Base-by-base conservation (phyloP, 2,797 vertebrate genomes). In the Gallinago solitaria region DNA sequence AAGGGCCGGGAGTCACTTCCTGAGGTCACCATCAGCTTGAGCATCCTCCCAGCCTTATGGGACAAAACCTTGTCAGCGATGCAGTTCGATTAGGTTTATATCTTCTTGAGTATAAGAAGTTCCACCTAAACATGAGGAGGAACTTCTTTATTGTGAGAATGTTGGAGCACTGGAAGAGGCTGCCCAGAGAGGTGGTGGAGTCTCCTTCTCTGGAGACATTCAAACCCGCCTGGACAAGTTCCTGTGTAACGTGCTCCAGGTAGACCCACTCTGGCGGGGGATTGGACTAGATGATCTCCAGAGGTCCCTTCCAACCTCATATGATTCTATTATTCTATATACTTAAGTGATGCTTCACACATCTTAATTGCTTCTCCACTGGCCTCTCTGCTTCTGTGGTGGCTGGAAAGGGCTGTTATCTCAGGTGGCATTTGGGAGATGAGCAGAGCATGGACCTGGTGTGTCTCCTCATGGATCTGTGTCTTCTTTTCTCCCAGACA, bases 401-500 rank as follows among this genome's bases (percentile, higher is more conserved):
- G 3, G 54, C 54, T 48, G 32, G 13, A 5, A 17, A 18, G 60
- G 41, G 12, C 37, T 3, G 0, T 28, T 0, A 2, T 8, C 12
- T 16, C 70, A 4, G 0, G 0, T 81, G 77, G 61, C 8, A 0
- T 28, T 10, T 8, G 41, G 71, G 63, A 28, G n/a, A 6, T 8
- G 79, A 56, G 50, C 68, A 61, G 61, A 76, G 43, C 8, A 0
- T 2, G 59, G 60, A 5, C 27, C 65, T 24, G 30, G 1, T 2
- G 6, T 11, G 25, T 47, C 69, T 60, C 17, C 4, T 61, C 12
- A 81, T 6, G 16, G 16, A 1, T 35, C 30, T 71, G 11, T 92
- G 21, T 97, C 82, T 96, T 77, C 80, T 89, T 43, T 87, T 76
- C 69, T 57, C 15, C 41, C 98, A 99, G 98, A 99, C 99, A 2